phyloP scores from a whole-genome alignment of 2,113 vertebrate genomes.

The Canis aureus region DNA sequence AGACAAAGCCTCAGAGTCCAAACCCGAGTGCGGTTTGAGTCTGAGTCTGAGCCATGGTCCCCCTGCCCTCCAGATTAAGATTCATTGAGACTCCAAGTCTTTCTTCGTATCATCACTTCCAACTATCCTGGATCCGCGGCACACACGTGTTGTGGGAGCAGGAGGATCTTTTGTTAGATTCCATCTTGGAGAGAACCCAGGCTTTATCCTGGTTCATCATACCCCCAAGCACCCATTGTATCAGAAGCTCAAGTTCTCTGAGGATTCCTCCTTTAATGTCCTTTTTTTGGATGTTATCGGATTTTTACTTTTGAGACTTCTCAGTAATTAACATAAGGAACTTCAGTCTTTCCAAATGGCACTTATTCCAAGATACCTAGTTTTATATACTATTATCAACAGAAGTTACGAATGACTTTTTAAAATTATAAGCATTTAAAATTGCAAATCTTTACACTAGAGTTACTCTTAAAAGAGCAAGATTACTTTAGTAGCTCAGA shows the following conservation, averaged over 20 bases:
- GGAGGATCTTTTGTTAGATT: not conserved
- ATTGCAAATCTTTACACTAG: not conserved
- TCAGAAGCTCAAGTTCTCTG: not conserved
- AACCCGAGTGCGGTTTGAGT: too few relatives aligned
- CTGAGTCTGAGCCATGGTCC: too few relatives aligned
- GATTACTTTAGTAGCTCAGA: not conserved
- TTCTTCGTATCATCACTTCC: too few relatives aligned
- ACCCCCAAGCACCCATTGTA: rapidly evolving
- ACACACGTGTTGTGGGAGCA: not conserved
- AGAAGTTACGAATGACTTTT: not conserved
- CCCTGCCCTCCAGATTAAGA: too few relatives aligned
- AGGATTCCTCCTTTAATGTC: not conserved
- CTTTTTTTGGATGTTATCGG: not conserved
- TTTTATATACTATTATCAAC: not conserved
- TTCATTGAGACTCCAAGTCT: too few relatives aligned
- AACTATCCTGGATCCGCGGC: too few relatives aligned
- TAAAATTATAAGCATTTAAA: not conserved
- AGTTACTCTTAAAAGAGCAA: not conserved
- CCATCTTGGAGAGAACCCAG: not conserved
- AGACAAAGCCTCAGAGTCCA: too few relatives aligned
- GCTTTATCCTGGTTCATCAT: not conserved
- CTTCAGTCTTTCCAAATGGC: not conserved
- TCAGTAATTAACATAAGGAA: not conserved
- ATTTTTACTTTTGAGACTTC: not conserved
- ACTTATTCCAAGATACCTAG: not conserved